Evolutionary conservation across 2,888 invertebrate genomes (phyloP).

Genomic region (Cryptus armator): DNA sequence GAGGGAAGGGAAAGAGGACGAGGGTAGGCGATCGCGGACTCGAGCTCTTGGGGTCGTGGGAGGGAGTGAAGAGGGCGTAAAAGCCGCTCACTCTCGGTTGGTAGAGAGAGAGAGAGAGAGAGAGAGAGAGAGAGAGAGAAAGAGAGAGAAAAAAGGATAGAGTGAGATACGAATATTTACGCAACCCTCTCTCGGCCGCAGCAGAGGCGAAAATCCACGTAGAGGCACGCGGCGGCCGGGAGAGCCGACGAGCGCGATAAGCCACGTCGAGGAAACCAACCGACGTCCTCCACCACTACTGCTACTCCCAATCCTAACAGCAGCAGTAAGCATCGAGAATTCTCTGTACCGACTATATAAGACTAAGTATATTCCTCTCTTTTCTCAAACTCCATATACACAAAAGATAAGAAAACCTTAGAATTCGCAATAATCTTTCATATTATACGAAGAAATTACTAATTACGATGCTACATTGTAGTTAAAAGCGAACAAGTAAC

Average conservation of each 20-base stretch:
- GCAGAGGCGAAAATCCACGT: conserved; percentile 69
- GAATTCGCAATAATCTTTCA: not conserved
- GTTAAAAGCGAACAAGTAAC: not conserved
- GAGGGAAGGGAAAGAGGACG: conserved; percentile 60
- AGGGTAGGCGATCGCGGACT: conserved; percentile 60
- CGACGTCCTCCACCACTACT: conserved; percentile 62
- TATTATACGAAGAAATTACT: not conserved
- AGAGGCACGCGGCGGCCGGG: conserved; percentile 64
- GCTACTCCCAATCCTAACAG: conserved; percentile 55
- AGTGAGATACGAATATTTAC: conserved; percentile 77
- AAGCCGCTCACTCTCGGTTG: conserved; percentile 30
- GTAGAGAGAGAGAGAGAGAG: conserved; percentile 66
- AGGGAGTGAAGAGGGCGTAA: conserved; percentile 50
- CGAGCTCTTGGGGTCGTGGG: conserved; percentile 57
- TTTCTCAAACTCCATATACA: conserved; percentile 7
- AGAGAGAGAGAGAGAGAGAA: conserved; percentile 56
- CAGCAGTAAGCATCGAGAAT: conserved; percentile 54
- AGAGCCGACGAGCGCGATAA: conserved; percentile 65
- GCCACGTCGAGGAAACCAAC: conserved; percentile 70
- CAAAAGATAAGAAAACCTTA: not conserved
- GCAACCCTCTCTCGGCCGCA: conserved; percentile 81
- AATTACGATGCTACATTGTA: not conserved
- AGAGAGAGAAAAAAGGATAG: conserved; percentile 64
- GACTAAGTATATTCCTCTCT: conserved; percentile 12
- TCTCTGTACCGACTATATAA: conserved; percentile 40